Conservation (phyloP, 2,113 vertebrate genomes). For the Syrrhaptes paradoxus region DNA sequence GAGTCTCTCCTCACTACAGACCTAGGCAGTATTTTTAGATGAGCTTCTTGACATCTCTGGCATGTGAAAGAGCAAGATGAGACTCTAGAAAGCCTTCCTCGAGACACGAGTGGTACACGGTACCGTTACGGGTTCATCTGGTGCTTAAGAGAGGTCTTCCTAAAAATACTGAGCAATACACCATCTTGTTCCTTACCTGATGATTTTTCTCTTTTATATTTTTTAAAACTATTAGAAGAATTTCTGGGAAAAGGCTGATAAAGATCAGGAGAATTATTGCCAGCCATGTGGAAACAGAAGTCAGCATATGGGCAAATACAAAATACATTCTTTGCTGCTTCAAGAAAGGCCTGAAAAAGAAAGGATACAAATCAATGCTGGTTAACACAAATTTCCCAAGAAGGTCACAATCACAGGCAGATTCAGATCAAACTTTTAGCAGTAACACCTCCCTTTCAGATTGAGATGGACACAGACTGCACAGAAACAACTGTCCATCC, state of each 20-base stretch:
- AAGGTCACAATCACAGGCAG: neutral
- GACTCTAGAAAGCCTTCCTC: conserved; percentile 59
- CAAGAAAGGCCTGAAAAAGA: conserved; percentile 90
- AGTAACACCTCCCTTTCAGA: neutral
- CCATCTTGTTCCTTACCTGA: conserved; percentile 76
- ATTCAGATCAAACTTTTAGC: neutral
- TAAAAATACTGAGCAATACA: neutral
- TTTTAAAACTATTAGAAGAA: conserved; percentile 83
- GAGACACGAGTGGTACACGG: neutral
- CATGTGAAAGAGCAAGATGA: conserved; percentile 21
- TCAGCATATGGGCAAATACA: conserved; percentile 95
- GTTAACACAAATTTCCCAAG: neutral
- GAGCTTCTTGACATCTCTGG: neutral
- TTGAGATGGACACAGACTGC: neutral
- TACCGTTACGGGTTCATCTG: conserved; percentile 4
- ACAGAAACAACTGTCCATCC: neutral
- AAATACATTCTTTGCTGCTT: conserved; percentile 96
- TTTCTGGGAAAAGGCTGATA: conserved; percentile 93
- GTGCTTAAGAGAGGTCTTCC: conserved; percentile 13
- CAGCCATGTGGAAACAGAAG: conserved; percentile 92
- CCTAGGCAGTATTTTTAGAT: neutral
- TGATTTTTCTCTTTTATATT: conserved; percentile 72
- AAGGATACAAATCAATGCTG: conserved; percentile 7
- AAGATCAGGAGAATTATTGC: conserved; percentile 93
- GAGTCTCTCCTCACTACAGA: conserved; percentile 46